These are phyloP conservation scores for Drosophila murphyi DNA, from an alignment of 1,140 invertebrate species.

Conservation along the genomic window DNA sequence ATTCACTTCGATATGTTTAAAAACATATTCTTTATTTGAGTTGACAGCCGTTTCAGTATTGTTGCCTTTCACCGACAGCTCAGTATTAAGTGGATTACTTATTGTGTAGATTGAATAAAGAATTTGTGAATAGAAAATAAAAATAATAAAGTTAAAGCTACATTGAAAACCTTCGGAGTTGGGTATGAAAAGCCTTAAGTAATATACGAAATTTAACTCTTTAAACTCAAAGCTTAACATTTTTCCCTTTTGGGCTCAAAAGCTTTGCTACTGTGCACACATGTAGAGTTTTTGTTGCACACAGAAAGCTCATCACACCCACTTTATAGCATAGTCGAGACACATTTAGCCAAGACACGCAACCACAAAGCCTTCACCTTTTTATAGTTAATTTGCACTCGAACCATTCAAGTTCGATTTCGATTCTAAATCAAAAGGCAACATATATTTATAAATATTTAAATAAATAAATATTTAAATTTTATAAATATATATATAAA, in stretches of 20 bases:
- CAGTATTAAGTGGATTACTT: slow-evolving; percentile 26
- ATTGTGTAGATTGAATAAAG: slow-evolving; percentile 18
- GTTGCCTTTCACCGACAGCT: slow-evolving; percentile 18
- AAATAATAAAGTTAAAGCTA: not conserved
- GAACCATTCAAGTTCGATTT: not conserved
- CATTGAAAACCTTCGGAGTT: not conserved
- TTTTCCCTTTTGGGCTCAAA: not conserved
- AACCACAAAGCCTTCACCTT: slow-evolving; percentile 6
- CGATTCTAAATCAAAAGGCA: too few relatives aligned
- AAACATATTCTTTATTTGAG: slow-evolving; percentile 51
- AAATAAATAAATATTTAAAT: not conserved
- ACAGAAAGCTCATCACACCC: not conserved
- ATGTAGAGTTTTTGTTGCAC: not conserved
- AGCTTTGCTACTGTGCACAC: not conserved
- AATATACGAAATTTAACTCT: too few relatives aligned
- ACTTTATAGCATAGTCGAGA: slow-evolving; percentile 24
- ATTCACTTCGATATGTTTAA: slow-evolving; percentile 57
- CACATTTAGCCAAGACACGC: slow-evolving; percentile 33
- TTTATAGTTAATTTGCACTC: slow-evolving; percentile 11
- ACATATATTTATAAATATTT: not conserved
- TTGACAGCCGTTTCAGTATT: slow-evolving; percentile 1
- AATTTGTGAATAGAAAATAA: not conserved
- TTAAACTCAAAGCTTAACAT: not conserved
- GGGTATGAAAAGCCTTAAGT: not conserved
- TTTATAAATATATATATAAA: not conserved